Evolutionary conservation across 2,797 vertebrate genomes (phyloP), one percentile per base, ranked within the genome.

Genomic region (Sebastes iracundus): DNA sequence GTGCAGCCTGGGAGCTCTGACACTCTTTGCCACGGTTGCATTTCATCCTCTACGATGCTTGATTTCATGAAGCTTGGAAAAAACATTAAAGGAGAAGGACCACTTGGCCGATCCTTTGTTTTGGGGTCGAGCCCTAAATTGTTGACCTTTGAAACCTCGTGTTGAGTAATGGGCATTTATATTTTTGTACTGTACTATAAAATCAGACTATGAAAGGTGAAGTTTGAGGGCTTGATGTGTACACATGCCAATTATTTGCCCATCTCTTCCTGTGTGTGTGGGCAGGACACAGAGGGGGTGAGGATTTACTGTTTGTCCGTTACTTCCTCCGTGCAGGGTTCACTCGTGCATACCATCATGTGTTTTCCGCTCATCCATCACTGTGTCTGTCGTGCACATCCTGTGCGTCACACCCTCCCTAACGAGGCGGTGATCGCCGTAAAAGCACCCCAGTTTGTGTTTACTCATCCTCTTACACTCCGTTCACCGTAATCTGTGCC

Each of bases 311-410:
- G 85, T 88, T 86, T 87, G 87, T 79, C 72, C 56, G 3, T 85
- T 87, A 30, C 72, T 46, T 82, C 60, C 77, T 74, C 27, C 4
- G 30, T 4, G 13, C 49, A 27, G 76, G n/a, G 14, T 64, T 86
- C 87, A 73, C 69, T 84, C 89, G 75, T 75, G 80, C 87, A 89
- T 77, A 84, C 86, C 63, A 12, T 30, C 1, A 8, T 67, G 80
- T 77, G 71, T 82, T 91, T 92, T 85, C 88, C 74, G 0, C 82
- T 84, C 91, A 87, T 93, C 84, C 75, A 90, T 93, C 92, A 90
- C 46, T 0, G 46, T 76, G 85, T 81, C 76, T 75, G 68, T 75
- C 13, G 35, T 38, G 75, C 53, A 55, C 58, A 69, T 82, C 75
- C 33, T 63, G 79, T 86, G 90, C 83, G 68, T 89, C 88, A 92